phyloP scores from a whole-genome alignment of 2,888 invertebrate genomes.

The Campoplex capitator region DNA sequence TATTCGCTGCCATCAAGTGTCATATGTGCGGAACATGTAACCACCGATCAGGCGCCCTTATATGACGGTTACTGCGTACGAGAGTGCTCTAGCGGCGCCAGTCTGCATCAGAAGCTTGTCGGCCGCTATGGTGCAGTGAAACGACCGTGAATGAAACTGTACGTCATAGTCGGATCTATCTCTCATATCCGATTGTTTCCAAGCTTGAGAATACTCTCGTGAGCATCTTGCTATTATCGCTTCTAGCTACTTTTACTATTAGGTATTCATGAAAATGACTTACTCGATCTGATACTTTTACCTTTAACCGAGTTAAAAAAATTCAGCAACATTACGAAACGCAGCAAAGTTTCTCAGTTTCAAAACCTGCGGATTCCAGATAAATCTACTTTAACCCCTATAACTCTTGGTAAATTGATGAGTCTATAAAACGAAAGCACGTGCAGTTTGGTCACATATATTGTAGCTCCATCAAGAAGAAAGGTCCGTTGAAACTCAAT shows the following conservation, averaged over 20 bases:
- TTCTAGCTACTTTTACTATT: constrained; percentile 7
- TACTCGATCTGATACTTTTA: constrained; percentile 1
- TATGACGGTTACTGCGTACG: constrained; percentile 14
- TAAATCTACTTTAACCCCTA: constrained; percentile 1
- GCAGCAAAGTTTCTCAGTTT: neutral
- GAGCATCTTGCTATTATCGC: constrained; percentile 26
- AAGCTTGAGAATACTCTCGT: constrained; percentile 13
- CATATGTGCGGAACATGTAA: constrained; percentile 57
- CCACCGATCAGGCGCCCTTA: constrained; percentile 49
- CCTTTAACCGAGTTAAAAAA: constrained; percentile 1
- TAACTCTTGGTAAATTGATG: constrained; percentile 8
- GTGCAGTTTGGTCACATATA: neutral
- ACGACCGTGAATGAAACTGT: constrained; percentile 62
- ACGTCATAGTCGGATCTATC: constrained; percentile 51
- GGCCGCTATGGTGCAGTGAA: constrained; percentile 54
- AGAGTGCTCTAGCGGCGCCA: constrained; percentile 30
- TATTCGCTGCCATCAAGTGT: constrained; percentile 40
- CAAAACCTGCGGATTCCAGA: neutral
- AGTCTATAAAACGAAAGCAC: constrained; percentile 12
- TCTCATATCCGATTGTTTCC: constrained; percentile 26
- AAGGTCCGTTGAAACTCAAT: constrained; percentile 48
- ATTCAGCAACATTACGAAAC: neutral
- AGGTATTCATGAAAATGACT: constrained; percentile 17
- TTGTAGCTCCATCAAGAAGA: constrained; percentile 3
- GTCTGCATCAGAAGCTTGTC: constrained; percentile 48